A percentile compares a stretch with the other conserved stretches of the same genome.
Conservation (phyloP, 2,113 vertebrate species). For the Ploceus nigricollis region DNA sequence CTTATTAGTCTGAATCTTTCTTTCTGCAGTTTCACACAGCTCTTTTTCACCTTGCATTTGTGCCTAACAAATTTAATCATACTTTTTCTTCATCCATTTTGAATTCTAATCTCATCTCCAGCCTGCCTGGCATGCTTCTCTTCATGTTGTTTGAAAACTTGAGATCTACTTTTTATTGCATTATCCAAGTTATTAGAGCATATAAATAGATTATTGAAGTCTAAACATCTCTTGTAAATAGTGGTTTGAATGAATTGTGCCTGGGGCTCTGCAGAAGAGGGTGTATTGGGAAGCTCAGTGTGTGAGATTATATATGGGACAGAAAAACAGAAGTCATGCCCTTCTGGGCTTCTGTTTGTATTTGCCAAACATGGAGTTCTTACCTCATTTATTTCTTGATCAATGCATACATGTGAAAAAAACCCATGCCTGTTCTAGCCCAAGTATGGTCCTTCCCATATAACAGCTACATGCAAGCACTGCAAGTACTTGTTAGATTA, state of each 20-base stretch:
- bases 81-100: neutral
- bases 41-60: neutral
- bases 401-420: neutral
- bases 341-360: neutral
- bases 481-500: neutral
- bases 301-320: neutral
- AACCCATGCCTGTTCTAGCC: accelerated
- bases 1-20: neutral
- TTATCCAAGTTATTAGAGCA: neutral
- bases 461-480: neutral
- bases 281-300: neutral
- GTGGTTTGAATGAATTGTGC: neutral
- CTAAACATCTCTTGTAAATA: neutral
- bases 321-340: neutral
- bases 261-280: neutral
- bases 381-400: neutral
- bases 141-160: neutral
- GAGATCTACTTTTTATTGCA: neutral
- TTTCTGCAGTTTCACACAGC: neutral
- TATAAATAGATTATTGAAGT: neutral
- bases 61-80: neutral
- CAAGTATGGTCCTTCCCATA: neutral
- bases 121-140: neutral
- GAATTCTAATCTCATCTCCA: neutral
- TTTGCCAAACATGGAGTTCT: neutral